Evolutionary conservation across 2,888 invertebrate species (phyloP).

Genomic region (Tetragonula carbonaria): DNA sequence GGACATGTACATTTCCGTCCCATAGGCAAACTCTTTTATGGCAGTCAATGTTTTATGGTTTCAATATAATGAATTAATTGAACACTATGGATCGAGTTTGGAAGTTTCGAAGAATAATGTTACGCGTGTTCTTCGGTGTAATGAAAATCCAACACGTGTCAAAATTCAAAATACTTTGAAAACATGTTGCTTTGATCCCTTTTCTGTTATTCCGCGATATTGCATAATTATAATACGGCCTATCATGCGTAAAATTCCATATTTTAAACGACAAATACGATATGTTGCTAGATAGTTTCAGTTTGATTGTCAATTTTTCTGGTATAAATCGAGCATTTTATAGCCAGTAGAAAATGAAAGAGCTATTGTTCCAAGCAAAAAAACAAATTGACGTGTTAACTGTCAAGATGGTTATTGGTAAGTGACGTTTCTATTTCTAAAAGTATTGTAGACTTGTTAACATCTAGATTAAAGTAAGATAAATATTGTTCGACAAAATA

Average conservation of each 20-base stretch:
- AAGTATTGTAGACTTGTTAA: too few relatives aligned
- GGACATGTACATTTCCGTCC: too few relatives aligned
- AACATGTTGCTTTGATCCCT: conserved; percentile 20
- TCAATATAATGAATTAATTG: neutral
- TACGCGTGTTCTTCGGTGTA: conserved; percentile 9
- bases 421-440: too few relatives aligned
- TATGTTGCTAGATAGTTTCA: conserved; percentile 2
- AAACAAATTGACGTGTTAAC: too few relatives aligned
- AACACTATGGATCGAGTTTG: neutral
- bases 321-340: too few relatives aligned
- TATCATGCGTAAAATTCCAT: too few relatives aligned
- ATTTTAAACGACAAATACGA: conserved; percentile 6
- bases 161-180: conserved; percentile 44
- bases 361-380: too few relatives aligned
- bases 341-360: too few relatives aligned
- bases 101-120: neutral
- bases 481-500: too few relatives aligned
- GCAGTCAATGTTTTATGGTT: neutral
- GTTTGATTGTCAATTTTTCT: neutral
- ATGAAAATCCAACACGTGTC: conserved; percentile 36
- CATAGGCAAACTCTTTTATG: too few relatives aligned
- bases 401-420: too few relatives aligned
- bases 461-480: too few relatives aligned
- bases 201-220: conserved; percentile 19
- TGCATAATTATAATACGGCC: neutral